Evolutionary conservation across 2,888 invertebrate genomes (phyloP), one percentile per base, ranked within the genome.

Genomic region (Trichacis sp.): DNA sequence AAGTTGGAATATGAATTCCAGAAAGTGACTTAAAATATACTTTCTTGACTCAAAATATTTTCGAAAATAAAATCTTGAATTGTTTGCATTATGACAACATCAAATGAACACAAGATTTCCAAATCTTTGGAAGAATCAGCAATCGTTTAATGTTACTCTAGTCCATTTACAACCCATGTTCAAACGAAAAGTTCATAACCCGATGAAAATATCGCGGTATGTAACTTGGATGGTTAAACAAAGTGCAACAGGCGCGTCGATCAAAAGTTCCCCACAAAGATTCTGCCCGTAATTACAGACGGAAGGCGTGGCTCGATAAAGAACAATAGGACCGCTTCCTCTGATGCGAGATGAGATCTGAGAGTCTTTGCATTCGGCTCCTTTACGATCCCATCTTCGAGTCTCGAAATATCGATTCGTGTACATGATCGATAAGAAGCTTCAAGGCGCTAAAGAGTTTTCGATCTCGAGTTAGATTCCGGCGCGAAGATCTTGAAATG

Each of bases 251-350:
- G 72, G 72, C 78, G 78, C 77, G 70, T 72, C 77, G 82, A 81
- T 83, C 83, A 83, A 83, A 83, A 81, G 77, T 77, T 74, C 73
- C 73, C 73, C 73, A n/a, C n/a, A n/a, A 73, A 75, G 73, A 77
- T 79, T 77, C 77, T 79, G 81, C 77, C 83, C 81, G 79, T 83
- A 83, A 83, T 83, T 83, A 83, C 81, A 81, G 83, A 78, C 81
- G 80, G 78, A 77, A 82, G 83, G 83, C 82, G 83, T 83, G 83
- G 82, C 75, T 72, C 69, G 64, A 67, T 72, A 75, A 81, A 82
- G 83, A 83, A 83, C 83, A 83, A 83, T 83, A 80, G 83, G 71
- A 77, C 83, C 82, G 82, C 79, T 80, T 64, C 40, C 15, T 15
- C 71, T 65, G 75, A 73, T 74, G 61, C 75, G 79, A 40, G 40